A percentile compares a stretch with the other conserved stretches of the same genome.
Evolutionary conservation across 2,797 vertebrate genomes (phyloP).

Genomic region (Lates japonicus): DNA sequence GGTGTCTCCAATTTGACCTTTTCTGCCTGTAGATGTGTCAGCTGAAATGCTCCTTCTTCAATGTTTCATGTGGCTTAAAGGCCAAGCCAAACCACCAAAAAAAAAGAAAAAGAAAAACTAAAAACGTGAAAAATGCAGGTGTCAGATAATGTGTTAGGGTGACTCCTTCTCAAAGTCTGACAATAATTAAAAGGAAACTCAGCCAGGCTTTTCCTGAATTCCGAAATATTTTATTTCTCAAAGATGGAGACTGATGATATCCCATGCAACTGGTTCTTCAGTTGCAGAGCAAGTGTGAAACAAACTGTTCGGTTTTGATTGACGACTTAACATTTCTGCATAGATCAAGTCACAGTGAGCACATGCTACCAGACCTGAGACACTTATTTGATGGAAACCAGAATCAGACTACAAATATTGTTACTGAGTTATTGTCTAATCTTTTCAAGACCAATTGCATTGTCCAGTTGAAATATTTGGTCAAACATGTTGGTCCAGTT

Average conservation of each 20-base stretch:
- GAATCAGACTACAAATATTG: slow-evolving; percentile 8
- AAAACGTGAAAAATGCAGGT: slow-evolving; percentile 20
- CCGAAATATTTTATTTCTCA: neutral
- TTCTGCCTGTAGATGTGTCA: neutral
- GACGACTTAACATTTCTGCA: slow-evolving; percentile 24
- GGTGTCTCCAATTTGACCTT: neutral
- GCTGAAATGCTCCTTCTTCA: neutral
- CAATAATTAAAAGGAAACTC: slow-evolving; percentile 3
- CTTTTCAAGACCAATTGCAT: neutral
- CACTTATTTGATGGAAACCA: slow-evolving; percentile 4
- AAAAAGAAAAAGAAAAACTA: neutral
- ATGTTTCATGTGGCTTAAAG: neutral
- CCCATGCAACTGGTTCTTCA: neutral
- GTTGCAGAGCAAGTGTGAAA: neutral
- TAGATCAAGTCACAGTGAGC: slow-evolving; percentile 26
- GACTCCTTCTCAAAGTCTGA: slow-evolving; percentile 12
- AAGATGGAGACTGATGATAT: neutral
- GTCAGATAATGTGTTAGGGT: slow-evolving; percentile 20
- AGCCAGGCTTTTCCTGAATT: neutral
- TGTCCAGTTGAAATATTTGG: slow-evolving; percentile 20
- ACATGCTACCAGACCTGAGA: slow-evolving; percentile 44
- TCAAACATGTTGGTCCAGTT: slow-evolving; percentile 29
- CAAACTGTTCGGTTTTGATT: slow-evolving; percentile 22
- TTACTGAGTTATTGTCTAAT: slow-evolving; percentile 12
- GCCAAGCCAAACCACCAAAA: slow-evolving; percentile 44